Conservation (phyloP, 2,797 vertebrate genomes). For the Enteromius anoplus region DNA sequence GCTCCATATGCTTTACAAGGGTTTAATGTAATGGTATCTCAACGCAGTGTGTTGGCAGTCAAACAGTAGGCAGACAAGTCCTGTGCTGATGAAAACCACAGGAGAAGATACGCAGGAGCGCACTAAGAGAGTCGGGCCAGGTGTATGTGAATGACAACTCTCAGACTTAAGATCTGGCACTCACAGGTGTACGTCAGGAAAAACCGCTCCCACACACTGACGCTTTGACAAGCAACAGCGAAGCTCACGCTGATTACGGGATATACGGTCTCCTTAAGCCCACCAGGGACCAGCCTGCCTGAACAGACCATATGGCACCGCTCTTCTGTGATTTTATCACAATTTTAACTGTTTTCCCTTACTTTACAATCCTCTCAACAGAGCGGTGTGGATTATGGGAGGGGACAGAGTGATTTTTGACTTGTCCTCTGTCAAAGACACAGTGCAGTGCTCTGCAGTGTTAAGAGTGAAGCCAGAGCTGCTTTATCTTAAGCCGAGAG, state of each 20-base stretch:
- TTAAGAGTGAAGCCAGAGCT: background rate
- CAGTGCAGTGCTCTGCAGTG: background rate
- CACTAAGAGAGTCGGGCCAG: background rate
- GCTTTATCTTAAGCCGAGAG: conserved; percentile 1
- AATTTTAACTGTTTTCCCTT: conserved; percentile 18
- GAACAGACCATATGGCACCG: conserved; percentile 48
- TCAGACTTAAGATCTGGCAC: conserved; percentile 45
- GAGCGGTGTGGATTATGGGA: background rate
- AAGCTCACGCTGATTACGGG: conserved; percentile 19
- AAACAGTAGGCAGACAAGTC: background rate
- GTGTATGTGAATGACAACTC: conserved; percentile 37
- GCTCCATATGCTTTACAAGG: background rate
- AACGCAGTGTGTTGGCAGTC: background rate
- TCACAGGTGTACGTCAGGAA: conserved; percentile 44
- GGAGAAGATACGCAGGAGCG: conserved; percentile 1
- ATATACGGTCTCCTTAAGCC: conserved; percentile 8
- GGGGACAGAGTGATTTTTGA: background rate
- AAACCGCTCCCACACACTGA: conserved; percentile 15
- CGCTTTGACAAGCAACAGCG: conserved; percentile 31
- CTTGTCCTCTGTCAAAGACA: conserved; percentile 23
- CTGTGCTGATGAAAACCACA: conserved; percentile 7
- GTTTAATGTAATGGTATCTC: background rate
- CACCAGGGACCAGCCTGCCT: conserved; percentile 14
- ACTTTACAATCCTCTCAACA: conserved; percentile 13
- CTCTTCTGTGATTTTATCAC: conserved; percentile 25